These are phyloP conservation scores for Atrina japonica DNA, from an alignment of 2,888 invertebrate genomes.

Conservation along the genomic window DNA sequence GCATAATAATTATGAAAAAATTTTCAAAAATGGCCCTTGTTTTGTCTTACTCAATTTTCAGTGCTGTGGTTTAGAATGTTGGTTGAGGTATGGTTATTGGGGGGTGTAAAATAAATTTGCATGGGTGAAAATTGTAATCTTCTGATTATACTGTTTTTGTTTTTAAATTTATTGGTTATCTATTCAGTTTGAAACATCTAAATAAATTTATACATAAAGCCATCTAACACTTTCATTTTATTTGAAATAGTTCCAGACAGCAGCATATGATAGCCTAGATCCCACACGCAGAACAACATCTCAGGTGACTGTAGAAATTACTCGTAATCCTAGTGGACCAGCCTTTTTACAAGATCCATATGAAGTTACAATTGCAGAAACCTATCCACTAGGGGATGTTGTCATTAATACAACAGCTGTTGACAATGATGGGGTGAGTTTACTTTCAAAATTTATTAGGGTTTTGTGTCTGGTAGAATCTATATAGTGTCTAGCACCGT, in stretches of 20 bases:
- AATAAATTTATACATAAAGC: no score
- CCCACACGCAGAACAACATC: constrained; percentile 62
- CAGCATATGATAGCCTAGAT: constrained; percentile 69
- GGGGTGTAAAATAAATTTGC: no score
- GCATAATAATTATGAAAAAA: no score
- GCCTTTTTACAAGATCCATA: constrained; percentile 62
- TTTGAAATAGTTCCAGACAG: constrained; percentile 64
- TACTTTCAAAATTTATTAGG: background rate
- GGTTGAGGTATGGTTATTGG: no score
- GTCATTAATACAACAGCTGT: constrained; percentile 66
- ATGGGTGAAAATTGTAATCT: no score
- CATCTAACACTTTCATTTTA: no score
- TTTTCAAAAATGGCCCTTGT: no score
- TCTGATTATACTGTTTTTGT: no score
- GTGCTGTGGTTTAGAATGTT: no score
- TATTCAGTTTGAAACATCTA: no score
- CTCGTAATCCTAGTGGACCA: constrained; percentile 73
- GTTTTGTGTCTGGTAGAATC: background rate
- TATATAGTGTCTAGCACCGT: background rate
- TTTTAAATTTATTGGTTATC: no score
- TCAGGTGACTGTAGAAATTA: constrained; percentile 66
- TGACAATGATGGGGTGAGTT: constrained; percentile 62
- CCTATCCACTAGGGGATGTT: constrained; percentile 55
- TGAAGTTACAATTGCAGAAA: constrained; percentile 57
- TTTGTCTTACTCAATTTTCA: no score